These are phyloP conservation scores for Hydrozoanthus gracilis DNA, from an alignment of 92 coral and sea anemone species.

Conservation along the genomic window DNA sequence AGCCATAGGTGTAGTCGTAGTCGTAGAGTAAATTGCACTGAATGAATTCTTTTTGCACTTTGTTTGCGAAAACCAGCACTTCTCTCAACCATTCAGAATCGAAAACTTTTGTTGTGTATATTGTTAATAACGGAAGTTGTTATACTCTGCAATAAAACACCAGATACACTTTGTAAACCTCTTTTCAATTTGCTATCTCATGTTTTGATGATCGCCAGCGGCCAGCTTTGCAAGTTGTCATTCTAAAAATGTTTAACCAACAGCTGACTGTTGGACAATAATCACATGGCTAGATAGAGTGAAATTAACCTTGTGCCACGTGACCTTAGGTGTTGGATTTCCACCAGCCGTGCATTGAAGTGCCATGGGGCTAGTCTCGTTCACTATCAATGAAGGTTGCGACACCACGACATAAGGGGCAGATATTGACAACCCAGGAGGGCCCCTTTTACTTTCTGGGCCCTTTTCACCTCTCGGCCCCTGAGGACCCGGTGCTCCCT, in stretches of 20 bases:
- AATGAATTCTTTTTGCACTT: not conserved
- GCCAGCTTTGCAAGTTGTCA: no score
- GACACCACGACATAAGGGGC: slow-evolving; percentile 55
- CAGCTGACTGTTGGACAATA: slow-evolving; percentile 44
- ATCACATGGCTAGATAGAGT: slow-evolving; percentile 44
- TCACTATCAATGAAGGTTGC: slow-evolving; percentile 50
- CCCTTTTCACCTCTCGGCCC: slow-evolving; percentile 70
- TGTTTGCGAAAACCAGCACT: not conserved
- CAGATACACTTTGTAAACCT: no score
- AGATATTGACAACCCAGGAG: slow-evolving; percentile 59
- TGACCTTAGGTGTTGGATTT: slow-evolving; percentile 63
- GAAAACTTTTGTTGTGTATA: no score
- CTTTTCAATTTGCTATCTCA: no score
- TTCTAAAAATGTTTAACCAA: no score
- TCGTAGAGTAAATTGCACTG: not conserved
- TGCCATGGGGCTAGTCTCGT: slow-evolving; percentile 50
- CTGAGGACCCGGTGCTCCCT: slow-evolving; percentile 59
- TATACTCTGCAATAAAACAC: no score
- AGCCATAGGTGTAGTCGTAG: not conserved
- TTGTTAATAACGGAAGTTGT: no score
- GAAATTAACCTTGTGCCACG: slow-evolving; percentile 61
- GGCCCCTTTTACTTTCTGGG: slow-evolving; percentile 59
- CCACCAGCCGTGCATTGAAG: slow-evolving; percentile 61
- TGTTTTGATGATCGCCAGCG: no score
- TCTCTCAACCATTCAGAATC: no score